Conservation (phyloP, 2,888 invertebrate species). For the Panzeria rudis region DNA sequence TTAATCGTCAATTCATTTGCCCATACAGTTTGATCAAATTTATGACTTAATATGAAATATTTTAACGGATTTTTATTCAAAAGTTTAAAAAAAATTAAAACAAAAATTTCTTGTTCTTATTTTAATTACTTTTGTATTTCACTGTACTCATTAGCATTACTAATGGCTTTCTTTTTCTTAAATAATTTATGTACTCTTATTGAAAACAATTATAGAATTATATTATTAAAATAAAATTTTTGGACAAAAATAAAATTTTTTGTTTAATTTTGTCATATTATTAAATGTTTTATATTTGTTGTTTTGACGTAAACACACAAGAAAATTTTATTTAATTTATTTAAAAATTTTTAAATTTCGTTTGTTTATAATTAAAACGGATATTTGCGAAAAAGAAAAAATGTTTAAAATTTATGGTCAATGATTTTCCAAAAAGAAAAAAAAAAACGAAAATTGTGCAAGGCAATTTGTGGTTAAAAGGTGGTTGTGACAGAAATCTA, state of each 20-base stretch:
- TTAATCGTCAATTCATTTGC: too few species aligned
- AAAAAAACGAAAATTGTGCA: slow-evolving; percentile 2
- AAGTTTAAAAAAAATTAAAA: too few species aligned
- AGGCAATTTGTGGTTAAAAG: slow-evolving; percentile 5
- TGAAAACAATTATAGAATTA: slow-evolving; percentile 9
- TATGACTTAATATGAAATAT: too few species aligned
- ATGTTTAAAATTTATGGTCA: slow-evolving; percentile 47
- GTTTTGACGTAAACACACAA: slow-evolving; percentile 53
- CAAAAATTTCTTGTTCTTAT: too few species aligned
- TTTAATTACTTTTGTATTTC: neutral
- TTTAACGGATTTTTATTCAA: too few species aligned
- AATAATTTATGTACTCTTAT: slow-evolving; percentile 2
- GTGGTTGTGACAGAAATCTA: slow-evolving; percentile 19
- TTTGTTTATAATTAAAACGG: slow-evolving; percentile 45
- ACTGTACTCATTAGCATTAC: neutral
- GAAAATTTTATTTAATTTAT: slow-evolving; percentile 28
- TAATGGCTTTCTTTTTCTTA: neutral
- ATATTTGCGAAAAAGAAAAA: slow-evolving; percentile 26
- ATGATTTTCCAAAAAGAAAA: slow-evolving; percentile 36
- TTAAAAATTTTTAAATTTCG: slow-evolving; percentile 12
- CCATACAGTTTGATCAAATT: too few species aligned
- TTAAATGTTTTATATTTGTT: slow-evolving; percentile 50
- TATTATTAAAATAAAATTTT: slow-evolving; percentile 15
- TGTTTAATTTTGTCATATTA: slow-evolving; percentile 51
- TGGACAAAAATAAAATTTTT: slow-evolving; percentile 4